phyloP scores from a whole-genome alignment of 2,888 invertebrate species.

The Trissolcus japonicus region DNA sequence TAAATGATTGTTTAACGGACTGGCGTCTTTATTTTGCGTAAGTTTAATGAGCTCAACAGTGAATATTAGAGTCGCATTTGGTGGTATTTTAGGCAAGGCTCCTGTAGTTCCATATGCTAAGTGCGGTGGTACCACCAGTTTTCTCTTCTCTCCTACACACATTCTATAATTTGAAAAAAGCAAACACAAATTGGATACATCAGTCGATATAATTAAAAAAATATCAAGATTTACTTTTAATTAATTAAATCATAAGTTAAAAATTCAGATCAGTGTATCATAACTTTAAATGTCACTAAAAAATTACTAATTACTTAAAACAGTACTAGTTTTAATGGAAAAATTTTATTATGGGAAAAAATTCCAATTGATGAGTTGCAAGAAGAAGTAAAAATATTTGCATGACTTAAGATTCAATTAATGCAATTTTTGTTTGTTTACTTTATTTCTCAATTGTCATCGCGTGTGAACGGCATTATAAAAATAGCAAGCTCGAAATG shows the following conservation, averaged over 20 bases:
- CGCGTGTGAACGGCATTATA: not conserved
- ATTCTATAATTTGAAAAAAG: constrained; percentile 78
- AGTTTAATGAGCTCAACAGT: constrained; percentile 88
- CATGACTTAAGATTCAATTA: too few species aligned
- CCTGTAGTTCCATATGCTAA: constrained; percentile 90
- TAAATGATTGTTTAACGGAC: constrained; percentile 28
- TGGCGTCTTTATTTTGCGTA: constrained; percentile 80
- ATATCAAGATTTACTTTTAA: too few species aligned
- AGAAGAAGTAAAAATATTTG: too few species aligned
- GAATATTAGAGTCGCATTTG: constrained; percentile 86
- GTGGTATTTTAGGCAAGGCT: constrained; percentile 89
- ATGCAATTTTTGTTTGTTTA: too few species aligned
- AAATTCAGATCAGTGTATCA: too few species aligned
- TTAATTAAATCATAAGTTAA: too few species aligned
- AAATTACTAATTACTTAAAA: too few species aligned
- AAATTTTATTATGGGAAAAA: too few species aligned
- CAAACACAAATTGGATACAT: constrained; percentile 4
- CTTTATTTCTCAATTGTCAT: constrained; percentile 1
- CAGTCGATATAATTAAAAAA: not conserved
- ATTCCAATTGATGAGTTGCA: too few species aligned
- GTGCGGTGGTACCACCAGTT: constrained; percentile 90
- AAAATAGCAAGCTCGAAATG: constrained; percentile 4
- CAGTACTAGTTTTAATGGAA: too few species aligned
- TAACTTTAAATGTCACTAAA: too few species aligned
- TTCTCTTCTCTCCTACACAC: constrained; percentile 92